These are phyloP conservation scores for Chironomus striatipennis DNA, from an alignment of 1,140 invertebrate genomes.

Conservation along the genomic window DNA sequence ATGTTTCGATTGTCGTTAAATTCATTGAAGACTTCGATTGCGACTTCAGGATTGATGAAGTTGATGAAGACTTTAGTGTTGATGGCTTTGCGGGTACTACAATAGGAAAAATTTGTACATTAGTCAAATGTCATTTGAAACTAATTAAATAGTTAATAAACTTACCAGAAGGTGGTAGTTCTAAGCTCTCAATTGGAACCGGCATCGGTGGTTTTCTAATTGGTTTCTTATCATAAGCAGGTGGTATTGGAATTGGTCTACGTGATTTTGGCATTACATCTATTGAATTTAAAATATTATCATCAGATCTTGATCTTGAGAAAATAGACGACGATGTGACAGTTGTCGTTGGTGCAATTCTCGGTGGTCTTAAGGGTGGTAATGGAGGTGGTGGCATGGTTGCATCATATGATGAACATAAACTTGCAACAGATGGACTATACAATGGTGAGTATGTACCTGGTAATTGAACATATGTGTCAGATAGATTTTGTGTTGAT, in stretches of 20 bases:
- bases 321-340: slow-evolving; percentile 47
- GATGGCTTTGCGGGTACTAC: slow-evolving; percentile 35
- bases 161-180: slow-evolving; percentile 37
- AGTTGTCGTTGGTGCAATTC: slow-evolving; percentile 42
- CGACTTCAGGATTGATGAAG: neutral
- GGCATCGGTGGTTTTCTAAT: slow-evolving; percentile 39
- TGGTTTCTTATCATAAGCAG: slow-evolving; percentile 50
- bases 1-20: neutral
- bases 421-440: slow-evolving; percentile 47
- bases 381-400: slow-evolving; percentile 41
- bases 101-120: slow-evolving; percentile 25
- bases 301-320: slow-evolving; percentile 61
- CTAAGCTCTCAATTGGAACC: slow-evolving; percentile 33
- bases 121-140: neutral
- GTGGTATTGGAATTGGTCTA: slow-evolving; percentile 61
- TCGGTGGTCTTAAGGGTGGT: slow-evolving; percentile 41
- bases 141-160: slow-evolving; percentile 14
- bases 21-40: slow-evolving; percentile 19
- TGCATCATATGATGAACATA: slow-evolving; percentile 42
- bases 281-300: slow-evolving; percentile 63
- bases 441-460: slow-evolving; percentile 47
- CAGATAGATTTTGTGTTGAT: slow-evolving; percentile 65
- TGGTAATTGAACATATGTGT: slow-evolving; percentile 56
- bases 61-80: slow-evolving; percentile 32
- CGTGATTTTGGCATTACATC: slow-evolving; percentile 52